These are phyloP conservation scores for Polyommatus iphigenia DNA, from an alignment of 2,888 invertebrate genomes.

Conservation along the genomic window DNA sequence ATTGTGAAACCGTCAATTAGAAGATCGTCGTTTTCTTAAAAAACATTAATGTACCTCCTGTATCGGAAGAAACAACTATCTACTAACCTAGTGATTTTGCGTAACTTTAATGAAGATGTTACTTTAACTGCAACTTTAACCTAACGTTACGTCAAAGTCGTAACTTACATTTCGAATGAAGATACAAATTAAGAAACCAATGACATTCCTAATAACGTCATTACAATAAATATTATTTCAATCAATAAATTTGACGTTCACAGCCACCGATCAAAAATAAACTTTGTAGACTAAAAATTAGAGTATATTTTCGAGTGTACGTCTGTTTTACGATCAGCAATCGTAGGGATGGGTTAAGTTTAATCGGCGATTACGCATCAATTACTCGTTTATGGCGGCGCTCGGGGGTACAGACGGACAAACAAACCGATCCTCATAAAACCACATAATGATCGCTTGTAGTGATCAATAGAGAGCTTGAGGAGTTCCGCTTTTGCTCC, in stretches of 20 bases:
- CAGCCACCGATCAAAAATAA: not conserved
- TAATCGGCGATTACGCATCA: constrained; percentile 6
- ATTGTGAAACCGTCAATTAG: no score
- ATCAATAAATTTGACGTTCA: constrained; percentile 4
- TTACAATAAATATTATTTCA: constrained; percentile 9
- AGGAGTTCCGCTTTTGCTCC: not conserved
- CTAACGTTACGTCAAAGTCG: not conserved
- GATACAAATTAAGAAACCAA: not conserved
- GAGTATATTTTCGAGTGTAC: not conserved
- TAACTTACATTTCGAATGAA: constrained; percentile 2
- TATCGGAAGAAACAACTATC: not conserved
- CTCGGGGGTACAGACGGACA: not conserved
- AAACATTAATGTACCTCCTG: no score
- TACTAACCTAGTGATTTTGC: not conserved
- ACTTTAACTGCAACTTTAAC: not conserved
- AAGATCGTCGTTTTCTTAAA: no score
- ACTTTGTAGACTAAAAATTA: not conserved
- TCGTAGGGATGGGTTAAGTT: constrained; percentile 1
- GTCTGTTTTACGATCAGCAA: not conserved
- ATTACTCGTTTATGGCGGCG: constrained; percentile 3
- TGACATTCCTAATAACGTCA: not conserved
- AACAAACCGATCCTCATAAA: not conserved
- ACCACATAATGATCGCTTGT: constrained; percentile 12
- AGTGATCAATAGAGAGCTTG: not conserved
- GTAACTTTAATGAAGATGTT: not conserved